phyloP scores from a whole-genome alignment of 2,113 vertebrate species.

The Ciconia boyciana region DNA sequence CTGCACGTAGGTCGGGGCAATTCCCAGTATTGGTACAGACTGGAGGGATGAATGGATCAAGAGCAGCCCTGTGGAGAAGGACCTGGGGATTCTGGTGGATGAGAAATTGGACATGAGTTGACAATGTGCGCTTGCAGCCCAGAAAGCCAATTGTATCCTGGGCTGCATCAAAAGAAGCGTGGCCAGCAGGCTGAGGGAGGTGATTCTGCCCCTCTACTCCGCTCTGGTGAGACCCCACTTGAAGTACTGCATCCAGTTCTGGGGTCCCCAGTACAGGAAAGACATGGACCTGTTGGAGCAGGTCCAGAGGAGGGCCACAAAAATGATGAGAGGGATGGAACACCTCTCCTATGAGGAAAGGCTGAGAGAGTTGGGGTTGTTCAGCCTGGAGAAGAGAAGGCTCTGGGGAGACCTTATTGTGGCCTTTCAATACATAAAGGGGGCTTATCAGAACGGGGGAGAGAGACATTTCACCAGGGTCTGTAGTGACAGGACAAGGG shows the following conservation, averaged over 20 bases:
- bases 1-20: not conserved
- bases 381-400: not conserved
- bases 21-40: not conserved
- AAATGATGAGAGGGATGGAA: not conserved
- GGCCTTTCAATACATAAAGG: not conserved
- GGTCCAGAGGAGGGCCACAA: not conserved
- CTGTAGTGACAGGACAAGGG: not conserved
- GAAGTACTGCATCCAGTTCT: not conserved
- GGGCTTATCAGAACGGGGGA: not conserved
- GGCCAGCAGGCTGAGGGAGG: not conserved
- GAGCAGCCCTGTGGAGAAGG: not conserved
- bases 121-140: accelerated
- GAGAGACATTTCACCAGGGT: not conserved
- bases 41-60: not conserved
- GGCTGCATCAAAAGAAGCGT: not conserved
- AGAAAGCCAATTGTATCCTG: not conserved
- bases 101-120: not conserved
- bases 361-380: not conserved
- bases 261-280: not conserved
- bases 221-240: accelerated
- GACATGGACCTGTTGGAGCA: accelerated
- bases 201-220: not conserved
- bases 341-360: not conserved
- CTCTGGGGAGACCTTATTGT: not conserved
- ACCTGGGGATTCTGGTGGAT: not conserved